These are phyloP conservation scores for Enteromius fasciolatus DNA, from an alignment of 2,797 vertebrate species.

Conservation along the genomic window DNA sequence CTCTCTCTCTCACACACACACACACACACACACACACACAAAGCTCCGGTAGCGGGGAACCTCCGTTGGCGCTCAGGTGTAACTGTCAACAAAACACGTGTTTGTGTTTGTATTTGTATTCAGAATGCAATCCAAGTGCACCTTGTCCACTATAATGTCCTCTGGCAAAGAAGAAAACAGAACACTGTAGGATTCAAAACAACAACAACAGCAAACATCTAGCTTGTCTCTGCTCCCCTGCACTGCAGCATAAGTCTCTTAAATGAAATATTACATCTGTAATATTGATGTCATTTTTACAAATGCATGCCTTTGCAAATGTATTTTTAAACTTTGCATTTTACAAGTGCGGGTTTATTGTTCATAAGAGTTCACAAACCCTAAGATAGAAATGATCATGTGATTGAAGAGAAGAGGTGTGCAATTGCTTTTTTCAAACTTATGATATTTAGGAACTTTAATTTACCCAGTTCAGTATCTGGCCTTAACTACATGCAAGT, in stretches of 20 bases:
- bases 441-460: too few relatives aligned
- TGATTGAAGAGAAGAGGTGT: too few relatives aligned
- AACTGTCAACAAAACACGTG: constrained; percentile 22
- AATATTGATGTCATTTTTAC: background rate
- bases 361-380: background rate
- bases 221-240: background rate
- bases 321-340: background rate
- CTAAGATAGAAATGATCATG: too few relatives aligned
- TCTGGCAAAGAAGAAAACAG: constrained; percentile 22
- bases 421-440: too few relatives aligned
- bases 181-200: background rate
- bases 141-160: constrained; percentile 35
- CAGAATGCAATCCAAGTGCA: constrained; percentile 31
- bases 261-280: background rate
- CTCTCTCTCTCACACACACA: background rate
- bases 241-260: background rate
- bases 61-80: constrained; percentile 6
- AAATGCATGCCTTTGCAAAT: background rate
- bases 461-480: background rate
- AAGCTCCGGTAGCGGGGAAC: background rate
- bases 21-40: background rate
- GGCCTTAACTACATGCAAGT: background rate
- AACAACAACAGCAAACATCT: background rate
- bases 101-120: constrained; percentile 41
- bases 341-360: background rate